A percentile compares a stretch with the other conserved stretches of the same genome.
phyloP scores from a whole-genome alignment of 2,797 vertebrate species.

The Perdix hodgsoniae region DNA sequence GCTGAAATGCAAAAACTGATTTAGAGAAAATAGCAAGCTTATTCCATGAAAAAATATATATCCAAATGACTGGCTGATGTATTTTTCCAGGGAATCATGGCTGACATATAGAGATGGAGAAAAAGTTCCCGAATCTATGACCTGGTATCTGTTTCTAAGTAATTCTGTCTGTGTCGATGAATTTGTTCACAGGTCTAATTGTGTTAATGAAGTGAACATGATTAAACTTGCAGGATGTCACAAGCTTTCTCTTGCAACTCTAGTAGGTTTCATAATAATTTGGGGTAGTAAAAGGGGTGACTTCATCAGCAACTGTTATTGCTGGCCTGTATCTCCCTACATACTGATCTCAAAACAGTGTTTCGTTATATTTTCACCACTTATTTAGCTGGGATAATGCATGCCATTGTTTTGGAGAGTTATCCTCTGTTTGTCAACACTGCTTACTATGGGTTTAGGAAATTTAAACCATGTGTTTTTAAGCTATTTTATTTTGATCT shows the following conservation, averaged over 20 bases:
- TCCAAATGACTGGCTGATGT: constrained; percentile 26
- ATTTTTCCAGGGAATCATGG: constrained; percentile 45
- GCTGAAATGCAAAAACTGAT: constrained; percentile 29
- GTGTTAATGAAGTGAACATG: constrained; percentile 84
- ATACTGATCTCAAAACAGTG: not conserved
- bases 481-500: not conserved
- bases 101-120: constrained; percentile 10
- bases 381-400: not conserved
- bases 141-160: constrained; percentile 78
- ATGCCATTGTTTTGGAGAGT: not conserved
- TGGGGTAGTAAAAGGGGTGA: constrained; percentile 5
- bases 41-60: not conserved
- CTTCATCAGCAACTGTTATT: not conserved
- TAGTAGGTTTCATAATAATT: constrained; percentile 67
- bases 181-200: constrained; percentile 81
- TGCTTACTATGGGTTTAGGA: not conserved
- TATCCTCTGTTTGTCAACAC: not conserved
- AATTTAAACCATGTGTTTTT: not conserved
- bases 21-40: constrained; percentile 4
- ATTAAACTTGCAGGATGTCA: constrained; percentile 80
- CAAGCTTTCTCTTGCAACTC: constrained; percentile 77
- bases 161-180: constrained; percentile 80
- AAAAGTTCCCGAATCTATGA: constrained; percentile 68
- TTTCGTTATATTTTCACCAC: not conserved
- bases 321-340: not conserved